Evolutionary conservation across 2,888 invertebrate species (phyloP), one percentile per base, ranked within the genome.

Genomic region (Rhagonycha lutea): DNA sequence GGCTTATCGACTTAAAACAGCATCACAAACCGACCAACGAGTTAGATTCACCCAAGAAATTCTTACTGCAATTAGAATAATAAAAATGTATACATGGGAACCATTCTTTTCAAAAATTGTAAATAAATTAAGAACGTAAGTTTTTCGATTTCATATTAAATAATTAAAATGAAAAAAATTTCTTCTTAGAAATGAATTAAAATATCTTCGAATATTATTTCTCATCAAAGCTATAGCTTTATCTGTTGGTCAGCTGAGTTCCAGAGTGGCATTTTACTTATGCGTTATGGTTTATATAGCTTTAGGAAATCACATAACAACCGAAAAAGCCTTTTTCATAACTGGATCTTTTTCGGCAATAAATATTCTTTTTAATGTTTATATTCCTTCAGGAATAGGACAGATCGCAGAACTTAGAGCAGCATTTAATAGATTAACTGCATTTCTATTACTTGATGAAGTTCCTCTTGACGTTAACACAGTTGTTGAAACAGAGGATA

Each of bases 21-120:
- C 97, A 0, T 88, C 93, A 12, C 90, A 95, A 72, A 97, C 97
- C 0, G 98, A 98, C 87, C 95, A 96, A 85, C 91, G 98, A 73
- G 95, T 98, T 12, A 91, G 96, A 7, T 89, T 97, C 67, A 97
- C 97, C 92, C 96, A 95, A 84, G 98, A 98, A 88, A 93, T 95
- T 68, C 91, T 96, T 61, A 91, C 92, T 4, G 95, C 95, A 0
- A 96, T 96, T 83, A 92, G 94, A 83, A 94, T 96, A 14, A 95
- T 96, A 83, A 96, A 96, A 89, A 95, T 96, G 95, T 96, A 96
- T 86, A 94, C 95, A 0, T 96, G 96, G 93, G 96, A 96, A 86
- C 92, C 91, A 80, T 94, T 95, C 0, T 96, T 96, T 84, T 92
- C 93, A 2, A 90, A 92, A 70, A 88, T 95, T 9, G 92, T 96